Evolutionary conservation across 2,888 invertebrate genomes (phyloP), one percentile per base, ranked within the genome.

Genomic region (Fragum fragum): DNA sequence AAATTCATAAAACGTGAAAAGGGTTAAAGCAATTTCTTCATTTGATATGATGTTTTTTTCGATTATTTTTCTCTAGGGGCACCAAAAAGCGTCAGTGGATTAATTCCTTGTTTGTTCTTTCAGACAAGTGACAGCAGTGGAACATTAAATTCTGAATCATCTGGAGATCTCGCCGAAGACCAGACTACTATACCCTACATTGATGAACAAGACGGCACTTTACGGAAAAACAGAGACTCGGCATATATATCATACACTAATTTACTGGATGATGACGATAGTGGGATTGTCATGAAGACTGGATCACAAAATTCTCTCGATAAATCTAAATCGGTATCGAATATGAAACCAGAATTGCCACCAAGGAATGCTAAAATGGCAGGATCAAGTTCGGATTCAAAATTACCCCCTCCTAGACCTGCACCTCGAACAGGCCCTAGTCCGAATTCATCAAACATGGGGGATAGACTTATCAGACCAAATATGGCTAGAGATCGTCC

Each of bases 201-300:
- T 32, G 71, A 71, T 21, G 59, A 79, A 28, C 68, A 71, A 23
- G 53, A 63, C 1, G 63, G 57, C 14, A 23, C 70, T 52, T 59
- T 57, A 3, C 63, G 36, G 36, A 52, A 72, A 23, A 66, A 72
- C 52, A 57, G 69, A 26, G 78, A 82, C 39, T 53, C 78, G 53
- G 81, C 81, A n/a, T 59, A 63, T 36, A 39, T 78, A 28, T 74
- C 70, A 14, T 85, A 82, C 69, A 71, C 79, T 23, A 76, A 66
- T 29, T 71, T 85, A 6, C 32, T 85, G 11, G 79, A 85, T 6
- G 85, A 85, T 57, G 77, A 85, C 47, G 85, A 85, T 53, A 85
- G 85, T 70, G 85, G 85, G 5, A 85, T 85, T 55, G 85, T 85
- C 0, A 73, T 84, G 73, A 79, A 72, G 59, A 76, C 82, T 11